Conservation (phyloP, 2,797 vertebrate genomes). For the Paedocypris micromegethes region DNA sequence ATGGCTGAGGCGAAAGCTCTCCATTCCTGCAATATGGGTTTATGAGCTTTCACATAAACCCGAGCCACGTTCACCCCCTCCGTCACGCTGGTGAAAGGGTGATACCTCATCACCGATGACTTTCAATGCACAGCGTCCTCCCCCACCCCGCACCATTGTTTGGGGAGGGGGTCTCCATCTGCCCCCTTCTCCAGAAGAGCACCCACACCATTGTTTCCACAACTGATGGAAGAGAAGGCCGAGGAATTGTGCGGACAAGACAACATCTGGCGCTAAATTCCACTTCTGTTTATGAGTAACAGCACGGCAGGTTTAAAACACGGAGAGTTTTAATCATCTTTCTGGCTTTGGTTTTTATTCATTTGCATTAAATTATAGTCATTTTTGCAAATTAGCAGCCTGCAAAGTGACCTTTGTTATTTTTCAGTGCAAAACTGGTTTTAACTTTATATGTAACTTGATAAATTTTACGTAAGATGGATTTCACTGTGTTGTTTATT, state of each 20-base stretch:
- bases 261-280: slow-evolving; percentile 49
- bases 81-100: slow-evolving; percentile 47
- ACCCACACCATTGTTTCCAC: slow-evolving; percentile 46
- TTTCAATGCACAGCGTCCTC: slow-evolving; percentile 48
- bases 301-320: slow-evolving; percentile 35
- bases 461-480: neutral
- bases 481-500: too few relatives aligned
- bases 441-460: too few relatives aligned
- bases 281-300: slow-evolving; percentile 41
- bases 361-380: slow-evolving; percentile 23
- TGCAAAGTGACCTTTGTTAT: neutral
- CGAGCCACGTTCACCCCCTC: slow-evolving; percentile 29
- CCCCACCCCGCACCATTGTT: slow-evolving; percentile 51
- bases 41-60: slow-evolving; percentile 61
- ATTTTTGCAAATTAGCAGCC: slow-evolving; percentile 32
- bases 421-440: too few relatives aligned
- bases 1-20: slow-evolving; percentile 53
- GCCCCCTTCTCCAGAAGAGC: slow-evolving; percentile 46
- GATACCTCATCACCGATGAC: slow-evolving; percentile 48
- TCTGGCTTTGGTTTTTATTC: slow-evolving; percentile 33
- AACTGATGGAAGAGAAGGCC: slow-evolving; percentile 26
- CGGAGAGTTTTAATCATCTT: slow-evolving; percentile 31
- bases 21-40: slow-evolving; percentile 57
- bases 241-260: slow-evolving; percentile 33
- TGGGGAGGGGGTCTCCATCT: slow-evolving; percentile 52